Evolutionary conservation across 2,797 vertebrate genomes (phyloP).

Genomic region (Synaphobranchus kaupii): DNA sequence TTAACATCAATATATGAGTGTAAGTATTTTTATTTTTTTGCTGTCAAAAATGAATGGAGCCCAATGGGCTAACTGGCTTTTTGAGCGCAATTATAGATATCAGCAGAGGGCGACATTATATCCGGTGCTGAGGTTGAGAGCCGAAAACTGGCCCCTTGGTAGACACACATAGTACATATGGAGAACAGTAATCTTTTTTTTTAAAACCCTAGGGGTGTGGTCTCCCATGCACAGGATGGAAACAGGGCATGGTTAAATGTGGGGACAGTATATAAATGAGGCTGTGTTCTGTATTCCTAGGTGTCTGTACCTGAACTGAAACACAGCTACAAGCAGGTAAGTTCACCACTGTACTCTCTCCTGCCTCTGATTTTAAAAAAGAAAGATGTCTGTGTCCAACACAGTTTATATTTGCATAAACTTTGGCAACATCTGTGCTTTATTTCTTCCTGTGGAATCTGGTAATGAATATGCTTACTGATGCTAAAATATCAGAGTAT

Average conservation of each 20-base stretch:
- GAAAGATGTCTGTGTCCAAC: neutral
- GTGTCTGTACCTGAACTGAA: slow-evolving; percentile 2
- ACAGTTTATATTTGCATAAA: neutral
- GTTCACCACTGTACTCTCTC: neutral
- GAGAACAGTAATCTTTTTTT: neutral
- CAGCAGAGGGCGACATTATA: too few relatives aligned
- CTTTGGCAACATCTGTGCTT: neutral
- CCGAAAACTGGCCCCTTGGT: neutral
- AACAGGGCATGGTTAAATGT: slow-evolving; percentile 19
- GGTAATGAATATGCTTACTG: neutral
- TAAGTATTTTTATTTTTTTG: too few relatives aligned
- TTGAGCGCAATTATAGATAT: too few relatives aligned
- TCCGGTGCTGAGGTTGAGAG: too few relatives aligned
- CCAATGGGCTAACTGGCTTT: too few relatives aligned
- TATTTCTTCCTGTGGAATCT: neutral
- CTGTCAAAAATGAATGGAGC: too few relatives aligned
- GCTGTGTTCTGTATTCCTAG: neutral
- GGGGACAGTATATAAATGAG: slow-evolving; percentile 22
- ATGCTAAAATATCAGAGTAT: neutral
- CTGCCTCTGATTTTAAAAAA: neutral
- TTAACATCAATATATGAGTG: too few relatives aligned
- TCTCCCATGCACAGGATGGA: neutral
- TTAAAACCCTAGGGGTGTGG: neutral
- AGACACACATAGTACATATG: neutral
- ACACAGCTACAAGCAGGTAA: slow-evolving; percentile 24